These are phyloP conservation scores for Amiota communis DNA, from an alignment of 2,888 invertebrate genomes.

Conservation along the genomic window DNA sequence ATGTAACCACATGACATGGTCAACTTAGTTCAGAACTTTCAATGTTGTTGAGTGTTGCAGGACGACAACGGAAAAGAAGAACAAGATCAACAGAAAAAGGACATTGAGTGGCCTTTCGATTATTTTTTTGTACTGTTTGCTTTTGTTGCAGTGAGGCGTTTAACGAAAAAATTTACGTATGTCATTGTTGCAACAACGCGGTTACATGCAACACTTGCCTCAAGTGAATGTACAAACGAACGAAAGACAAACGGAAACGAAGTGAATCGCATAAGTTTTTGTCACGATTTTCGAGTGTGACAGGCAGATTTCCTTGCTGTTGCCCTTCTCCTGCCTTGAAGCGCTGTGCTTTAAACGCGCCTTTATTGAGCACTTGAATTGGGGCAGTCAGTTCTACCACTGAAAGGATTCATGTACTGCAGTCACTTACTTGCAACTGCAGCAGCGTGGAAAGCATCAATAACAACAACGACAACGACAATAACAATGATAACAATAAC, in stretches of 20 bases:
- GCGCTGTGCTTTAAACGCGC: background rate
- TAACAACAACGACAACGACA: no score
- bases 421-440: background rate
- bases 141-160: constrained; percentile 14
- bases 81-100: background rate
- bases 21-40: constrained; percentile 3
- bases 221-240: background rate
- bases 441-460: background rate
- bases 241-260: background rate
- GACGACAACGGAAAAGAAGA: background rate
- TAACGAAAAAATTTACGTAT: background rate
- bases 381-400: no score
- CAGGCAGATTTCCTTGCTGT: background rate
- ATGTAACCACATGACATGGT: constrained; percentile 10
- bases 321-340: background rate
- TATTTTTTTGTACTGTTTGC: background rate
- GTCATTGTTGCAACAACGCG: background rate
- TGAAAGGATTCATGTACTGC: background rate
- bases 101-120: constrained; percentile 7
- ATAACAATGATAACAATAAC: no score
- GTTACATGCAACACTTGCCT: constrained; percentile 15
- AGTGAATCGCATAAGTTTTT: constrained; percentile 16
- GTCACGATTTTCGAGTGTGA: constrained; percentile 24
- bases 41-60: background rate
- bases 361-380: constrained; percentile 6